phyloP scores from a whole-genome alignment of 2,797 vertebrate species.

The Anniella stebbinsi region DNA sequence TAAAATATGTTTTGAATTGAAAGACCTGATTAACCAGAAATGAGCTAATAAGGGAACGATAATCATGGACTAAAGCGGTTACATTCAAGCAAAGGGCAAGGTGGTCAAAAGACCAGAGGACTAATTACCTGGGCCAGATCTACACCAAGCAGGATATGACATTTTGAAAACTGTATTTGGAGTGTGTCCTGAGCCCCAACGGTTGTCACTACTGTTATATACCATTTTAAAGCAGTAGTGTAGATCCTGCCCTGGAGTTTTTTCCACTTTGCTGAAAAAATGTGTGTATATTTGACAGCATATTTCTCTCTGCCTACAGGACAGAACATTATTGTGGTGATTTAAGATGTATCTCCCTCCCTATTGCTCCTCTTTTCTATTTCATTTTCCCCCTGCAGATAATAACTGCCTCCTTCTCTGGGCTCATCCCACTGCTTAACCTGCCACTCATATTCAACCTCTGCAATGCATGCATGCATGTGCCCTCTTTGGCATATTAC shows the following conservation, averaged over 20 bases:
- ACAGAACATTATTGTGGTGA: not conserved
- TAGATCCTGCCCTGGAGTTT: too few relatives aligned
- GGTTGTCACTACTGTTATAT: too few relatives aligned
- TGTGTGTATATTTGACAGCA: not conserved
- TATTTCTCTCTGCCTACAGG: not conserved
- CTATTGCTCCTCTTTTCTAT: not conserved
- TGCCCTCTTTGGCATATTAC: not conserved
- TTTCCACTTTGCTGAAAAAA: not conserved
- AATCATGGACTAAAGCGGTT: not conserved
- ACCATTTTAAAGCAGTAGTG: too few relatives aligned
- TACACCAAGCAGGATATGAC: too few relatives aligned
- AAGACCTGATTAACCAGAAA: slow-evolving; percentile 1
- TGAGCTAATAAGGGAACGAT: not conserved
- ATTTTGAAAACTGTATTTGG: too few relatives aligned
- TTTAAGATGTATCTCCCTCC: not conserved
- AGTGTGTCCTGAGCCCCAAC: too few relatives aligned
- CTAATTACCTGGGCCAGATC: not conserved
- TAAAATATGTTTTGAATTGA: not conserved
- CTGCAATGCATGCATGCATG: not conserved
- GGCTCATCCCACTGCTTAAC: not conserved
- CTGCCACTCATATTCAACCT: not conserved
- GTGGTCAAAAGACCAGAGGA: not conserved
- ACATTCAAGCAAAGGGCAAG: not conserved
- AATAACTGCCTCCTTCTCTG: not conserved
- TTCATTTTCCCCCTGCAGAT: not conserved